Evolutionary conservation across 1,140 invertebrate species (phyloP).

Genomic region (Penaeus chinensis): DNA sequence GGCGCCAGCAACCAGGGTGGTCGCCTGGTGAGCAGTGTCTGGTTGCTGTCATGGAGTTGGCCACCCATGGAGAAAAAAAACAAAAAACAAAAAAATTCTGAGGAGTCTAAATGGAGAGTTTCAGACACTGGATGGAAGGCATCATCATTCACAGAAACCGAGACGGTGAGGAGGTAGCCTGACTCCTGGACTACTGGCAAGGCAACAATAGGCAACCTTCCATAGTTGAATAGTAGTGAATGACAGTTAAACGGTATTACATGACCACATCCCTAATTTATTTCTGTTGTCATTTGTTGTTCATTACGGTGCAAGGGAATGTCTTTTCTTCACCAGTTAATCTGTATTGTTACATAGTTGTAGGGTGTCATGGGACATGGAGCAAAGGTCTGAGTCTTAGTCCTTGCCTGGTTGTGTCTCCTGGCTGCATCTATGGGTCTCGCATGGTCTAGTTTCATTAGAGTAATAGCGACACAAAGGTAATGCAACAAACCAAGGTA

Average conservation of each 20-base stretch:
- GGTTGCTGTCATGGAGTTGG: slow-evolving; percentile 32
- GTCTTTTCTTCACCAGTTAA: slow-evolving; percentile 58
- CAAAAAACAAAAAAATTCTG: neutral
- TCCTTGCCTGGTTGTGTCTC: slow-evolving; percentile 40
- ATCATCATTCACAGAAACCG: slow-evolving; percentile 27
- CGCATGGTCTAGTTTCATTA: slow-evolving; percentile 60
- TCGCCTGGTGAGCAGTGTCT: slow-evolving; percentile 46
- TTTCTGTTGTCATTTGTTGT: slow-evolving; percentile 60
- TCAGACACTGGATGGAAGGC: slow-evolving; percentile 32
- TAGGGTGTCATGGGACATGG: slow-evolving; percentile 45
- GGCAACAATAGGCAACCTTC: slow-evolving; percentile 57
- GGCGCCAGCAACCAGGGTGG: slow-evolving; percentile 45
- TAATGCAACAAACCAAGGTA: slow-evolving; percentile 57
- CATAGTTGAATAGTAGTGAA: slow-evolving; percentile 52
- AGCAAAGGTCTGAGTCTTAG: slow-evolving; percentile 30
- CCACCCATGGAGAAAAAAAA: neutral
- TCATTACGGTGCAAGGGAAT: slow-evolving; percentile 60
- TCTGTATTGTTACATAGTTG: slow-evolving; percentile 57
- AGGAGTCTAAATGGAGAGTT: slow-evolving; percentile 38
- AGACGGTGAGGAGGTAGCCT: slow-evolving; percentile 43
- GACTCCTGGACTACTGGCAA: slow-evolving; percentile 57
- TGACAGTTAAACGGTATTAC: slow-evolving; percentile 55
- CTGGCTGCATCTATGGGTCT: slow-evolving; percentile 57
- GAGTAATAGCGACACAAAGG: slow-evolving; percentile 50
- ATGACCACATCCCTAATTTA: slow-evolving; percentile 57